Evolutionary conservation across 2,888 invertebrate genomes (phyloP).

Genomic region (Tipula confusa): DNA sequence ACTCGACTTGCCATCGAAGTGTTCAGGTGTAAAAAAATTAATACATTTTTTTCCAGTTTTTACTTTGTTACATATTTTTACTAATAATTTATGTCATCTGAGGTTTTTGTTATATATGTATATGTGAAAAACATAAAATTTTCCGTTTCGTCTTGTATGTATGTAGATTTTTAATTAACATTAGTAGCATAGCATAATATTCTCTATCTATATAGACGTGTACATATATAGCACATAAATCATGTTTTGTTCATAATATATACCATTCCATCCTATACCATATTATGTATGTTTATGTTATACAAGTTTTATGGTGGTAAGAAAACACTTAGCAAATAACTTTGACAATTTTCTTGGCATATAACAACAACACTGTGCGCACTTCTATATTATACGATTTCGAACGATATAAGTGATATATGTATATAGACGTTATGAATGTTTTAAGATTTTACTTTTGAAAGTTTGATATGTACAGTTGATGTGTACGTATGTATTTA

Average conservation of each 20-base stretch:
- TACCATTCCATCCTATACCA: background rate
- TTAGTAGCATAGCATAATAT: background rate
- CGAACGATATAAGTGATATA: background rate
- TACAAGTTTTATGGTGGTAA: background rate
- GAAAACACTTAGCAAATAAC: slow-evolving; percentile 25
- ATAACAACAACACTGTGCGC: background rate
- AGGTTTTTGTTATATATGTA: background rate
- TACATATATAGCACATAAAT: background rate
- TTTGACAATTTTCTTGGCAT: slow-evolving; percentile 10
- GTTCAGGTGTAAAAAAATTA: background rate
- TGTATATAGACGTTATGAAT: background rate
- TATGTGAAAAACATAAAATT: background rate
- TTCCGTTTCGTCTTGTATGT: background rate
- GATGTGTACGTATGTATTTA: background rate
- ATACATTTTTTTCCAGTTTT: too few relatives aligned
- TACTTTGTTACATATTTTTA: background rate
- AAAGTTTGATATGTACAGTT: background rate
- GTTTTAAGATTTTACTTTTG: background rate
- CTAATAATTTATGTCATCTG: background rate
- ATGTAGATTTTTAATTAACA: background rate
- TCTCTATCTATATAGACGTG: background rate
- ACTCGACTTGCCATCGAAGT: too few relatives aligned
- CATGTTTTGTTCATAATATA: background rate
- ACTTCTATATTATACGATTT: background rate
- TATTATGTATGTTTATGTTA: background rate